Evolutionary conservation across 1,140 invertebrate genomes (phyloP).

Genomic region (Lordiphosa clarofinis): DNA sequence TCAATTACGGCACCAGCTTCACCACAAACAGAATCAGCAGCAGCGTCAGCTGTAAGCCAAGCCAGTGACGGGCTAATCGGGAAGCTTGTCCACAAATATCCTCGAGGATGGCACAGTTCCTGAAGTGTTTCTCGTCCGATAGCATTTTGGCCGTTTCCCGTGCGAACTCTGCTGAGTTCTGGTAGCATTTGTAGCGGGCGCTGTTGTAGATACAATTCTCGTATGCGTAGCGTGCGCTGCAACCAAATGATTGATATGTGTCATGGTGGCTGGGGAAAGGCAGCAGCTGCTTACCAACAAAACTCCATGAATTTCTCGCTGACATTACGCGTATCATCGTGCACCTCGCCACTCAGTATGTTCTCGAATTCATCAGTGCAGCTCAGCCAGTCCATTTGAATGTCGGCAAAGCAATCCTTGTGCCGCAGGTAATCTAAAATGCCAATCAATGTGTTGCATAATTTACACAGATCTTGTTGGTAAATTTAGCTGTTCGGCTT

Average conservation of each 20-base stretch:
- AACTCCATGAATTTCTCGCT: constrained; percentile 75
- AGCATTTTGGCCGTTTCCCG: constrained; percentile 75
- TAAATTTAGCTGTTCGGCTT: background rate
- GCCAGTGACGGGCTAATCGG: constrained; percentile 7
- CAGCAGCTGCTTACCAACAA: constrained; percentile 57
- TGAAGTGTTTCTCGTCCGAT: constrained; percentile 75
- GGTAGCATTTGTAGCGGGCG: constrained; percentile 73
- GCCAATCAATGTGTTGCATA: background rate
- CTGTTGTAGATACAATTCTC: constrained; percentile 78
- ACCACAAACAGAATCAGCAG: constrained; percentile 17
- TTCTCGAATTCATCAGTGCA: constrained; percentile 66
- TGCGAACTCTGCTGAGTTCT: constrained; percentile 72
- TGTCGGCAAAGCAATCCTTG: constrained; percentile 73
- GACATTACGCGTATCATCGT: constrained; percentile 56
- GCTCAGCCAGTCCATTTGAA: constrained; percentile 69
- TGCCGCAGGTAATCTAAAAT: constrained; percentile 71
- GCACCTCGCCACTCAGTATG: constrained; percentile 66
- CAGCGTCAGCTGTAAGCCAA: constrained; percentile 17
- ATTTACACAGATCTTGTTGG: constrained; percentile 9
- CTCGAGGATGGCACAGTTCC: constrained; percentile 66
- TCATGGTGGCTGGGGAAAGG: too few relatives aligned
- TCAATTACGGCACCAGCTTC: constrained; percentile 25
- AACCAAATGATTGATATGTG: constrained; percentile 22
- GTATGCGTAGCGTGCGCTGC: constrained; percentile 69
- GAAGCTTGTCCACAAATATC: constrained; percentile 43